Percentiles rank a stretch among this genome's conserved stretches.
These are phyloP conservation scores for Ochropleura leucogaster DNA, from an alignment of 2,888 invertebrate genomes.

Conservation along the genomic window DNA sequence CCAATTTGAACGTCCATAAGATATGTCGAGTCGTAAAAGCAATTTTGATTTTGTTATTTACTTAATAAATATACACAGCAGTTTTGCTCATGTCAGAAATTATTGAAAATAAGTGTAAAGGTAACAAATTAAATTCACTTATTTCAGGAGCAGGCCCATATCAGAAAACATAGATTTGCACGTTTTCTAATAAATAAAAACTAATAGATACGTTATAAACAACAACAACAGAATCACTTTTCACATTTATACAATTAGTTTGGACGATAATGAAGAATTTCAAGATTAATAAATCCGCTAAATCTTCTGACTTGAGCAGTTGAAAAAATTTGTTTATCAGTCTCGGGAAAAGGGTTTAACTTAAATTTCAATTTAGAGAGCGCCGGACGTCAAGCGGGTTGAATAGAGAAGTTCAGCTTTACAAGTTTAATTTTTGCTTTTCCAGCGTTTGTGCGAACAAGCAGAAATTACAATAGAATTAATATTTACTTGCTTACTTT, in stretches of 20 bases:
- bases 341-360: constrained; percentile 75
- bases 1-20: background rate
- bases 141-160: too few species aligned
- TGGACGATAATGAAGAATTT: background rate
- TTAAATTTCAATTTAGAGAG: constrained; percentile 80
- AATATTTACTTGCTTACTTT: constrained; percentile 64
- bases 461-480: constrained; percentile 62
- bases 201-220: too few species aligned
- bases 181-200: too few species aligned
- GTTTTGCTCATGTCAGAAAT: too few species aligned
- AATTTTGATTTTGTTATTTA: too few species aligned
- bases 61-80: too few species aligned
- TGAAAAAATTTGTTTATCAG: constrained; percentile 72
- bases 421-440: constrained; percentile 74
- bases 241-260: background rate
- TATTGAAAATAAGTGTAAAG: background rate
- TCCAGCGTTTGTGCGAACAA: constrained; percentile 52
- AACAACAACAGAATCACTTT: background rate
- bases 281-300: constrained; percentile 1
- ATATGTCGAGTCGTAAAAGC: background rate
- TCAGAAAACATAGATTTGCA: too few species aligned
- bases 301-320: constrained; percentile 48
- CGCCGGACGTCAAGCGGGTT: constrained; percentile 73
- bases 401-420: constrained; percentile 76
- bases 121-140: background rate